A percentile compares a stretch with the other conserved stretches of the same genome.
phyloP scores from a whole-genome alignment of 1,140 invertebrate genomes.

The Brachionus calyciflorus region DNA sequence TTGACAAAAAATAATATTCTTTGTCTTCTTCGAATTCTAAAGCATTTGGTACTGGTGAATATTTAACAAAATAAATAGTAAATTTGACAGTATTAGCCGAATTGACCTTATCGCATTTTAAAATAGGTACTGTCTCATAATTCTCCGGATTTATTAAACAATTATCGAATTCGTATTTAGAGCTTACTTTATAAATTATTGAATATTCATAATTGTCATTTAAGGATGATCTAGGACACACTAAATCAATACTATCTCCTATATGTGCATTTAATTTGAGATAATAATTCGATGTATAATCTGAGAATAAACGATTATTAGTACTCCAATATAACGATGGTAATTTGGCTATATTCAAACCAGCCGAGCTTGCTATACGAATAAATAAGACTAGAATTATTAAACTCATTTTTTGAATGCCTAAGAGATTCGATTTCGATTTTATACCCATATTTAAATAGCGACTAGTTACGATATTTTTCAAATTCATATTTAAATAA shows the following conservation, averaged over 20 bases:
- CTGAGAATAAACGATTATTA: slow-evolving; percentile 20
- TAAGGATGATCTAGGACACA: slow-evolving; percentile 15
- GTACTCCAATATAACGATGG: slow-evolving; percentile 26
- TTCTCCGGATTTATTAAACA: slow-evolving; percentile 36
- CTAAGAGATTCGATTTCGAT: neutral
- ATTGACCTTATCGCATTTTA: slow-evolving; percentile 42
- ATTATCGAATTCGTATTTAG: slow-evolving; percentile 43
- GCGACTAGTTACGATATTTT: too few species aligned
- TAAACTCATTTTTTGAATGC: neutral
- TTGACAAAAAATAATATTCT: slow-evolving; percentile 46
- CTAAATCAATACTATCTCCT: slow-evolving; percentile 40
- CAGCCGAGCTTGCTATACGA: neutral
- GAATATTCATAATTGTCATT: slow-evolving; percentile 37
- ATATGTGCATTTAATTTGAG: slow-evolving; percentile 35
- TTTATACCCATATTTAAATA: slow-evolving; percentile 11
- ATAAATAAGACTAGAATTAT: neutral
- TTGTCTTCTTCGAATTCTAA: slow-evolving; percentile 40
- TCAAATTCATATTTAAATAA: slow-evolving; percentile 4
- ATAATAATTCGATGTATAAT: neutral
- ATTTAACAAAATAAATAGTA: slow-evolving; percentile 46
- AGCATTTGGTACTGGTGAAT: slow-evolving; percentile 42
- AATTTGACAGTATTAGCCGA: slow-evolving; percentile 31
- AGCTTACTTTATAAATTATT: slow-evolving; percentile 23
- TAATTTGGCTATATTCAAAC: slow-evolving; percentile 16
- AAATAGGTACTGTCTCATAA: slow-evolving; percentile 40